Evolutionary conservation across 2,113 vertebrate genomes (phyloP), one percentile per base, ranked within the genome.

Genomic region (Chloroceryle aenea): DNA sequence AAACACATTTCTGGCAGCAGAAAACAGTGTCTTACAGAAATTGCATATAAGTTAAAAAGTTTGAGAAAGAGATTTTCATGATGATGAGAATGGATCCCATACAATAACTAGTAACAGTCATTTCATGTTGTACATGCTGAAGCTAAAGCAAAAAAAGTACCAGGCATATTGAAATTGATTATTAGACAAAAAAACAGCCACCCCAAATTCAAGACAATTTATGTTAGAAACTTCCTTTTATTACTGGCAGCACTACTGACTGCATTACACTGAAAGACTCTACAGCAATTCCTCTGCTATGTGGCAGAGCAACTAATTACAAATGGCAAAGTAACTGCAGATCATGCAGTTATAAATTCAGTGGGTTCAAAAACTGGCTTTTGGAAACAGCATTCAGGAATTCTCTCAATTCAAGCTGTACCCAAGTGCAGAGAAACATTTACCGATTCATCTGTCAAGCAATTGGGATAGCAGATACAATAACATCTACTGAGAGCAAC

Each of bases 1-100:
- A 87, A 91, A 71, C 22, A n/a, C 36, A 87, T 22, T 93, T 93
- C 48, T 79, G 59, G 38, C 43, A 87, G 32, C 8, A 79, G 34
- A 40, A 87, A 85, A 82, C 8, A 48, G 7, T 27, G 13, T 58
- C 62, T 68, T 73, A 73, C 6, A 48, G 43, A 87, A 80, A 85
- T 55, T 25, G 21, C 10, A 45, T 22, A 21, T n/a, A 58, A 76
- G 43, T 64, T 71, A 69, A 75, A 52, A 52, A 56, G 34, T 86
- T 42, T 83, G 45, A 63, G 81, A 62, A 52, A 56, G 34, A 93
- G n/a, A 83, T 50, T 15, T 83, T 85, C 1, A 1, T 20, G 58
- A 58, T 48, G 8, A 66, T 45, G 22, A 69, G 36, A 90, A 90
- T 9, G 26, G 23, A 50, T 72, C 19, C 36, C 4, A 59, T 23